phyloP scores from a whole-genome alignment of 2,888 invertebrate genomes.

The Cheilosia soror region DNA sequence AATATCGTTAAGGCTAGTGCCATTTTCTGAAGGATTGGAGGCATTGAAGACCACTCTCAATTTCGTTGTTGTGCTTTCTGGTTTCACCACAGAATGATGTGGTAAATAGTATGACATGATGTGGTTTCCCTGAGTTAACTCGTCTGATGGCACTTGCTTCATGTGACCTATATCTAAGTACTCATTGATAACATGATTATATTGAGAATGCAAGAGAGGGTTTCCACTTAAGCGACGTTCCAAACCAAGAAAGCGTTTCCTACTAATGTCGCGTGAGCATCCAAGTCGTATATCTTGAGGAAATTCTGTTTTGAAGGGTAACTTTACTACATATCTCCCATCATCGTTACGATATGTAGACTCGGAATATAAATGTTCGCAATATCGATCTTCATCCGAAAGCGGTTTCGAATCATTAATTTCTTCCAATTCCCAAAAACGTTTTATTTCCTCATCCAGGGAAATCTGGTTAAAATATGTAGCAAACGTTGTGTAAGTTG shows the following conservation, averaged over 20 bases:
- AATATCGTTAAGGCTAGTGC: conserved; percentile 61
- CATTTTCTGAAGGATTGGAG: conserved; percentile 68
- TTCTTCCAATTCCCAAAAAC: conserved; percentile 27
- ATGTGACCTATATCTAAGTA: conserved; percentile 23
- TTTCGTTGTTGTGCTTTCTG: conserved; percentile 72
- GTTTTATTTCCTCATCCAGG: conserved; percentile 19
- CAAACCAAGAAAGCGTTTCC: not conserved
- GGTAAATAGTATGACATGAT: conserved; percentile 34
- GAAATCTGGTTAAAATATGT: conserved; percentile 13
- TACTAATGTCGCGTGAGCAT: not conserved
- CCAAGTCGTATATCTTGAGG: not conserved
- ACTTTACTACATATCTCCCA: conserved; percentile 17
- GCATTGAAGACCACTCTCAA: conserved; percentile 77
- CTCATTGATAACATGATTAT: conserved; percentile 27
- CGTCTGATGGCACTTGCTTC: not conserved
- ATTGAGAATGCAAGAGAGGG: not conserved
- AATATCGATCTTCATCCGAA: conserved; percentile 19
- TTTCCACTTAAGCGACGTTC: not conserved
- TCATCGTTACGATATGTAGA: not conserved
- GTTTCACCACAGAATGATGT: conserved; percentile 60
- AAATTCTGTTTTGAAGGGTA: conserved; percentile 23
- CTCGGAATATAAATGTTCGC: conserved; percentile 11
- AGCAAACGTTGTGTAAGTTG: not conserved
- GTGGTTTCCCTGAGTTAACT: not conserved
- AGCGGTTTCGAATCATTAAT: not conserved